Evolutionary conservation across 2,888 invertebrate genomes (phyloP).

Genomic region (Ochropleura leucogaster): DNA sequence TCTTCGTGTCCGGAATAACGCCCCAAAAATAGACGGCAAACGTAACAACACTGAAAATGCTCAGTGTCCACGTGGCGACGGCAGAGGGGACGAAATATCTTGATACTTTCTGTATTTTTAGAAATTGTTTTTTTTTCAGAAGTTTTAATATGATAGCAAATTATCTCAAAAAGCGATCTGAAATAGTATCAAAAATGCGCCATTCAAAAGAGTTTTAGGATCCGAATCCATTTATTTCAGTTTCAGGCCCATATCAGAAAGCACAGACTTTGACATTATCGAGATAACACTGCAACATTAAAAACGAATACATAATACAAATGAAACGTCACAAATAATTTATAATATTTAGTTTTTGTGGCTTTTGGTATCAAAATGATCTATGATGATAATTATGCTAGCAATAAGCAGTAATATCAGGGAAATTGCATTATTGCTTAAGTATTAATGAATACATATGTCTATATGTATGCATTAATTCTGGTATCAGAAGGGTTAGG

Average conservation of each 20-base stretch:
- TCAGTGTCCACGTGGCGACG: slow-evolving; percentile 74
- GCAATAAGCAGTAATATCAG: neutral
- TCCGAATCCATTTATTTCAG: too few species aligned
- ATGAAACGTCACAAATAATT: too few species aligned
- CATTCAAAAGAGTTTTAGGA: neutral
- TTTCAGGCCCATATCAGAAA: too few species aligned
- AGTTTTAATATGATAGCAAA: neutral
- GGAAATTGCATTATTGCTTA: too few species aligned
- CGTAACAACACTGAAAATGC: slow-evolving; percentile 79
- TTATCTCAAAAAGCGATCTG: neutral
- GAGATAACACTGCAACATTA: too few species aligned
- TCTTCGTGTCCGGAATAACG: slow-evolving; percentile 82
- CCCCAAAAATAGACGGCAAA: slow-evolving; percentile 74
- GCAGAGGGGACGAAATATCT: slow-evolving; percentile 55
- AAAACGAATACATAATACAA: too few species aligned
- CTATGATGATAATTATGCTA: neutral
- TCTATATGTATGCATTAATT: too few species aligned
- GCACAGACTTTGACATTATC: too few species aligned
- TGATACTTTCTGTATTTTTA: slow-evolving; percentile 73
- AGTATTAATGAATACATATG: too few species aligned
- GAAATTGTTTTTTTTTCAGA: neutral
- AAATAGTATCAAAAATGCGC: neutral
- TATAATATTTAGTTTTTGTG: neutral
- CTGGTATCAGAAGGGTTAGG: too few species aligned
- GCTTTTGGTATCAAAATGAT: neutral